Percentiles rank a stretch among this genome's conserved stretches.
phyloP scores from a whole-genome alignment of 2,113 vertebrate species.

The Pristiophorus japonicus region DNA sequence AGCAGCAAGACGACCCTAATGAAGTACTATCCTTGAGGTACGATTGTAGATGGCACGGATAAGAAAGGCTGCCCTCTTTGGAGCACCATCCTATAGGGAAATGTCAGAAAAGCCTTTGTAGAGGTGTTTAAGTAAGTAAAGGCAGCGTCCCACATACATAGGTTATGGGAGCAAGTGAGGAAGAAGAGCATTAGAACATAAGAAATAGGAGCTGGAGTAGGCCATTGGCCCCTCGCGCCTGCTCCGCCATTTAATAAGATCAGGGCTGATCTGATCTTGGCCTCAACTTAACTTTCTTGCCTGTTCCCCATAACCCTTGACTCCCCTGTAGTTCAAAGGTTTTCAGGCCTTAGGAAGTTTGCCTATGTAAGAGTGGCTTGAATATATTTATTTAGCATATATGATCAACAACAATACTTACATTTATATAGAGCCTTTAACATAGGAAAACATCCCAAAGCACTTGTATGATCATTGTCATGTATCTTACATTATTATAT shows the following conservation, averaged over 20 bases:
- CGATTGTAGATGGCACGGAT: not conserved
- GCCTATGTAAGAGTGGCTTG: not conserved
- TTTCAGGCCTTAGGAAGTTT: not conserved
- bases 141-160: not conserved
- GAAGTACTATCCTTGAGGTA: not conserved
- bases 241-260: no score
- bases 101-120: not conserved
- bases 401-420: not conserved
- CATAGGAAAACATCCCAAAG: not conserved
- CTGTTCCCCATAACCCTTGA: no score
- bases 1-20: not conserved
- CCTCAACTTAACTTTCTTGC: no score
- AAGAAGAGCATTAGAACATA: no score
- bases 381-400: not conserved
- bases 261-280: no score
- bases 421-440: not conserved
- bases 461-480: not conserved
- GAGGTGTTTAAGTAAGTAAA: not conserved
- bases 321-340: no score
- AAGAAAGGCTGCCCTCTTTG: not conserved
- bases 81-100: not conserved
- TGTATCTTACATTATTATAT: no score
- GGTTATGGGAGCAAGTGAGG: not conserved
- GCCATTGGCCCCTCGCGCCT: no score
- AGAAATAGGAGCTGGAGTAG: no score